These are phyloP conservation scores for Rhyacichthys aspro DNA, from an alignment of 2,797 vertebrate genomes.

Conservation along the genomic window DNA sequence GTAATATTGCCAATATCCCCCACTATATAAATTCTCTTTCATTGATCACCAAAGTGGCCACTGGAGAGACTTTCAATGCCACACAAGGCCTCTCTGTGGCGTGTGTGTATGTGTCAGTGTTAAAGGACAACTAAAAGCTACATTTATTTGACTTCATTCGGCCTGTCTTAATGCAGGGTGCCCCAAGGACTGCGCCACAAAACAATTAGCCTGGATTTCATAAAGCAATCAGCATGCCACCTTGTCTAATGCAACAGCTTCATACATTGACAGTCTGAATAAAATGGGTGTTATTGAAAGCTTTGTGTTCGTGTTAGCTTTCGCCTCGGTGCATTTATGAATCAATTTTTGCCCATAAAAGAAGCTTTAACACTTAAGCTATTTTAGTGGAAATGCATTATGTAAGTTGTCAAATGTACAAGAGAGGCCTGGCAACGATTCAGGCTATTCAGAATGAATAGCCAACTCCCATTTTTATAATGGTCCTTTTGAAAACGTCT, in stretches of 20 bases:
- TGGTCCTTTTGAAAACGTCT: conserved; percentile 75
- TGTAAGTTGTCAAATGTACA: conserved; percentile 81
- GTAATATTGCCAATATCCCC: conserved; percentile 73
- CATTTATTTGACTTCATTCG: conserved; percentile 79
- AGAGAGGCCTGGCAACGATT: conserved; percentile 75
- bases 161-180: conserved; percentile 71
- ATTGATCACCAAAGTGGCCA: conserved; percentile 84
- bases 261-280: conserved; percentile 78
- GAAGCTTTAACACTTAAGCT: conserved; percentile 83
- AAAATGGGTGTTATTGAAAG: conserved; percentile 82
- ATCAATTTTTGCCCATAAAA: conserved; percentile 85
- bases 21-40: conserved; percentile 72
- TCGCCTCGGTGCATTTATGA: conserved; percentile 82
- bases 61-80: conserved; percentile 75
- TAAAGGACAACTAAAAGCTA: conserved; percentile 58
- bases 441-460: conserved; percentile 77
- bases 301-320: conserved; percentile 80
- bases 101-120: conserved; percentile 27
- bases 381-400: conserved; percentile 85
- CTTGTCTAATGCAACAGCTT: conserved; percentile 76
- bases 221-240: conserved; percentile 79
- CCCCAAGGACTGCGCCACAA: conserved; percentile 75
- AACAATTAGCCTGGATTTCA: conserved; percentile 81
- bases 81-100: conserved; percentile 53
- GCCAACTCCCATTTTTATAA: conserved; percentile 75